Conservation (phyloP, 2,113 vertebrate species). For the Oreochromis tanganicae region DNA sequence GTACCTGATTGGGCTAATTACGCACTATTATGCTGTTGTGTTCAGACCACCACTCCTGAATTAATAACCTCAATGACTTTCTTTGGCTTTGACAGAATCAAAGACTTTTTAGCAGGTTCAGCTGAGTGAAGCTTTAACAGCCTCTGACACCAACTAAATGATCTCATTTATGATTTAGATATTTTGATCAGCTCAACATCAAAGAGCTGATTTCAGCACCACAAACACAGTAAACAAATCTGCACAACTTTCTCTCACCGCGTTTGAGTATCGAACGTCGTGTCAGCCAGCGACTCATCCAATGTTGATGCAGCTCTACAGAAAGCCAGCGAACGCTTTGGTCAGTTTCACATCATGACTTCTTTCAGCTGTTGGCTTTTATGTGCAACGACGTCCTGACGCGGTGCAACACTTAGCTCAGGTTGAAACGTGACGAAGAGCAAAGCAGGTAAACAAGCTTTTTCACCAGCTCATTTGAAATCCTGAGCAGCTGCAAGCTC, state of each 20-base stretch:
- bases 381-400: too few relatives aligned
- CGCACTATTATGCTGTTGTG: background rate
- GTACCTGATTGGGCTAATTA: conserved; percentile 31
- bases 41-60: conserved; percentile 6
- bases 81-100: background rate
- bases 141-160: background rate
- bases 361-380: background rate
- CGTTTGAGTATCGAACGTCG: too few relatives aligned
- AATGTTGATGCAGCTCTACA: background rate
- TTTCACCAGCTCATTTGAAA: background rate
- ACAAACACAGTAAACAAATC: background rate
- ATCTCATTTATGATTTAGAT: background rate
- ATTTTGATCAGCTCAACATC: background rate
- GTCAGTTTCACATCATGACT: background rate
- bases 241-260: background rate
- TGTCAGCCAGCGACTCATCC: background rate
- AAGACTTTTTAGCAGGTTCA: background rate
- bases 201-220: background rate
- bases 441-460: background rate
- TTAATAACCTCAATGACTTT: background rate
- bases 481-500: background rate
- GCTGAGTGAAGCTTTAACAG: background rate
- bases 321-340: background rate
- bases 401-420: background rate
- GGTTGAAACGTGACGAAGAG: background rate